phyloP scores from a whole-genome alignment of 1,140 invertebrate genomes.

The Drosophila sp. region DNA sequence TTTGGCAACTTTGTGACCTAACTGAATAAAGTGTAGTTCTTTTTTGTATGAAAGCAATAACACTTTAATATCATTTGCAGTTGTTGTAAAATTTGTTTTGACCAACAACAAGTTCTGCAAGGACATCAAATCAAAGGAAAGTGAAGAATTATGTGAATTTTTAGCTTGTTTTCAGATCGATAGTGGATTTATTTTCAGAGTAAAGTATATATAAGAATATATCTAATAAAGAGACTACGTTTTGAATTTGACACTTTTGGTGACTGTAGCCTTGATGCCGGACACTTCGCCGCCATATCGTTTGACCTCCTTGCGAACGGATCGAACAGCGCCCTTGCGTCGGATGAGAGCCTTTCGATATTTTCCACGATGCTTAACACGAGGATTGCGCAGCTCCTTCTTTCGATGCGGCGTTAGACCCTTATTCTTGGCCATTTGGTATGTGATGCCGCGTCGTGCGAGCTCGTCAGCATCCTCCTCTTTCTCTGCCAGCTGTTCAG shows the following conservation, averaged over 20 bases:
- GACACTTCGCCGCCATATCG: conserved; percentile 95
- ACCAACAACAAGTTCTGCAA: too few relatives aligned
- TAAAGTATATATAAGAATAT: neutral
- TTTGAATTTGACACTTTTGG: conserved; percentile 94
- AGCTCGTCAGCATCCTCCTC: conserved; percentile 71
- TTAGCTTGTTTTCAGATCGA: neutral
- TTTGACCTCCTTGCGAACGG: conserved; percentile 90
- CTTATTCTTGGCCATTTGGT: conserved; percentile 97
- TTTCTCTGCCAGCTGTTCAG: conserved; percentile 60
- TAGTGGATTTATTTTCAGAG: neutral
- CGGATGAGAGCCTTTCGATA: conserved; percentile 95
- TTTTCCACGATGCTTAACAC: conserved; percentile 96
- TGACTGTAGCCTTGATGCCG: conserved; percentile 94
- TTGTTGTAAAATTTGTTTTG: too few relatives aligned
- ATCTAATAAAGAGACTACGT: conserved; percentile 74
- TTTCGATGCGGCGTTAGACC: conserved; percentile 95
- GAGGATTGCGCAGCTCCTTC: conserved; percentile 96
- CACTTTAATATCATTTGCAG: too few relatives aligned
- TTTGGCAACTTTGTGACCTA: conserved; percentile 24
- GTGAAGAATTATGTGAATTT: too few relatives aligned
- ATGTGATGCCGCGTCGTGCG: conserved; percentile 93
- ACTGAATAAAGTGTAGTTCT: conserved; percentile 22
- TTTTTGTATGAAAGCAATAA: neutral
- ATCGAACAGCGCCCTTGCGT: conserved; percentile 94
- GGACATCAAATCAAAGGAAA: too few relatives aligned